A percentile compares a stretch with the other conserved stretches of the same genome.
Evolutionary conservation across 2,888 invertebrate genomes (phyloP).

Genomic region (Oxyteleia sp.): DNA sequence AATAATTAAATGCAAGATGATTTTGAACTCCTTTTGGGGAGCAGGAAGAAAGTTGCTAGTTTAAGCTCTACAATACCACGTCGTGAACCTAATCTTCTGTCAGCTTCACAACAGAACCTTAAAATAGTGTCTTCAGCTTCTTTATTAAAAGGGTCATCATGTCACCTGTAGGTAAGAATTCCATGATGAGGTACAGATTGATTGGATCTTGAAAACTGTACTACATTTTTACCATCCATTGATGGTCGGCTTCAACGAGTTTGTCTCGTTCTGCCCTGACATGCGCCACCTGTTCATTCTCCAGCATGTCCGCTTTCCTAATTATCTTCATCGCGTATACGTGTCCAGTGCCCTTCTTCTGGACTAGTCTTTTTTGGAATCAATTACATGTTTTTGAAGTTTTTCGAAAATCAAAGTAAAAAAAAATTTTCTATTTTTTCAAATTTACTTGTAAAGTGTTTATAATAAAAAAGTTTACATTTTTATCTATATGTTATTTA

Average conservation of each 20-base stretch:
- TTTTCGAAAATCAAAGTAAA: too few species aligned
- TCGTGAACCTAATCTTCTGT: slow-evolving; percentile 91
- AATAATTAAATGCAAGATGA: too few species aligned
- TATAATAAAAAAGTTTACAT: too few species aligned
- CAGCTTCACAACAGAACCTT: slow-evolving; percentile 98
- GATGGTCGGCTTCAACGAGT: slow-evolving; percentile 99
- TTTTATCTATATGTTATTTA: too few species aligned
- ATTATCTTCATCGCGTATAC: slow-evolving; percentile 99
- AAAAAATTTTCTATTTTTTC: too few species aligned
- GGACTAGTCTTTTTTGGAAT: slow-evolving; percentile 97
- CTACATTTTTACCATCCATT: slow-evolving; percentile 99
- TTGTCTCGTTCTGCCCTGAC: slow-evolving; percentile 99
- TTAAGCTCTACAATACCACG: slow-evolving; percentile 97
- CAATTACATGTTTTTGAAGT: too few species aligned
- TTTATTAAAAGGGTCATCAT: too few species aligned
- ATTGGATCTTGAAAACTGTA: slow-evolving; percentile 99
- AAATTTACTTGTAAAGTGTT: too few species aligned
- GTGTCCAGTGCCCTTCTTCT: slow-evolving; percentile 99
- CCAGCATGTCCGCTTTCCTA: slow-evolving; percentile 99
- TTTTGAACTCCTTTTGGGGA: too few species aligned
- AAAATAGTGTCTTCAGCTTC: slow-evolving; percentile 98
- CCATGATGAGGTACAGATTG: slow-evolving; percentile 99
- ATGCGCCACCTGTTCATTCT: slow-evolving; percentile 99
- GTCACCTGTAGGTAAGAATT: slow-evolving; percentile 98
- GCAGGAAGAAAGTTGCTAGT: slow-evolving; percentile 97